Conservation (phyloP, 2,888 invertebrate genomes). For the Diaperis boleti region DNA sequence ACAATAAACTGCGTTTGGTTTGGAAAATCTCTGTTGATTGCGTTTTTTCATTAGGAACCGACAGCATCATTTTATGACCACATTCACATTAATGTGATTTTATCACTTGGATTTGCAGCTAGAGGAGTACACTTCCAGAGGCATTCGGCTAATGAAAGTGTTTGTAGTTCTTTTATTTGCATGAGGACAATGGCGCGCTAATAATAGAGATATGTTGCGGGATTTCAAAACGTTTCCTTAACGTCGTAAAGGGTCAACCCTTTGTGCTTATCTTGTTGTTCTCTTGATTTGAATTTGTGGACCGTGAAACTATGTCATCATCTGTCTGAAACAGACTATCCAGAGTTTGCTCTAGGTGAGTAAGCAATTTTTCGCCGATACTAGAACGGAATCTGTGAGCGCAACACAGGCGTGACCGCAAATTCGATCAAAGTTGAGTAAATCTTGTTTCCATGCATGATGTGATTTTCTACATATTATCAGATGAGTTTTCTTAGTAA, state of each 20-base stretch:
- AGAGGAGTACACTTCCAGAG: neutral
- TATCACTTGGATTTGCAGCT: too few species aligned
- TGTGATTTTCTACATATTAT: too few species aligned
- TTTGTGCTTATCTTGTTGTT: slow-evolving; percentile 36
- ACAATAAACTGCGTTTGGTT: neutral
- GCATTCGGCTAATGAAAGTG: slow-evolving; percentile 16
- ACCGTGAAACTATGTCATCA: slow-evolving; percentile 37
- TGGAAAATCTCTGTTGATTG: slow-evolving; percentile 1
- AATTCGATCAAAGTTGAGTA: too few species aligned
- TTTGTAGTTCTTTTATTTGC: slow-evolving; percentile 20
- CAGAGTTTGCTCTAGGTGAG: slow-evolving; percentile 26
- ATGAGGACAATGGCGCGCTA: neutral
- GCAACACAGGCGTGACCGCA: neutral
- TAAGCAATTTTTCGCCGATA: slow-evolving; percentile 21
- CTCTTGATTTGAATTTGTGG: slow-evolving; percentile 34
- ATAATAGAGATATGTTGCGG: slow-evolving; percentile 22
- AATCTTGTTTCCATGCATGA: too few species aligned
- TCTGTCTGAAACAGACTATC: slow-evolving; percentile 35
- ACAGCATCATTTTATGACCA: neutral
- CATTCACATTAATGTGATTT: too few species aligned
- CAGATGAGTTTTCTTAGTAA: too few species aligned
- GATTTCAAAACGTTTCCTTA: slow-evolving; percentile 31
- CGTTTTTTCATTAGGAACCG: neutral
- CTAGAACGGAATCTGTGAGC: neutral
- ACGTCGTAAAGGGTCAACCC: slow-evolving; percentile 30